Evolutionary conservation across 2,888 invertebrate genomes (phyloP).

Genomic region (Phengaris alcon): DNA sequence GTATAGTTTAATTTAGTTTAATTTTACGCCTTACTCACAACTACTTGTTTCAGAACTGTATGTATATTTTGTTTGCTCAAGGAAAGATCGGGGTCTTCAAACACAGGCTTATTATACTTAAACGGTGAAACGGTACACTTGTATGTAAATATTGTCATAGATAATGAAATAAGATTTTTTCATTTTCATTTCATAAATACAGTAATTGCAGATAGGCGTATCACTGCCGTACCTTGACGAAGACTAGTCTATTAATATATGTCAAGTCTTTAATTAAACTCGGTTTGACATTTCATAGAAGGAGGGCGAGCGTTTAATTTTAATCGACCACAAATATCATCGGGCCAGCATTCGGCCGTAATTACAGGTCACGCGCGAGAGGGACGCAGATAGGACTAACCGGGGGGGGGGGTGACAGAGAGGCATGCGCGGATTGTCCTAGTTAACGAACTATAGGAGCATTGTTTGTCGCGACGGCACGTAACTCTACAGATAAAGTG

Average conservation of each 20-base stretch:
- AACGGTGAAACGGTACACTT: too few relatives aligned
- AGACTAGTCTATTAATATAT: conserved; percentile 66
- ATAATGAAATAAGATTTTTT: too few relatives aligned
- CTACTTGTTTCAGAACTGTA: too few relatives aligned
- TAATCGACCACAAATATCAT: conserved; percentile 78
- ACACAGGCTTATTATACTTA: too few relatives aligned
- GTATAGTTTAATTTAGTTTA: too few relatives aligned
- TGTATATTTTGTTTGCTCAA: too few relatives aligned
- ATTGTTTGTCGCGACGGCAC: conserved; percentile 63
- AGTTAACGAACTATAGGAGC: conserved; percentile 65
- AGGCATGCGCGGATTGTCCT: conserved; percentile 67
- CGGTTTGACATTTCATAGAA: conserved; percentile 78
- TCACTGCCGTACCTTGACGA: conserved; percentile 34
- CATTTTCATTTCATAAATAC: too few relatives aligned
- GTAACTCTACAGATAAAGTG: conserved; percentile 33
- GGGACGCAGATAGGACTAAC: conserved; percentile 48
- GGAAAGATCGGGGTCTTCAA: too few relatives aligned
- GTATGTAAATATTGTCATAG: too few relatives aligned
- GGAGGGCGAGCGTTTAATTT: conserved; percentile 75
- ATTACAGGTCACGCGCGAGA: conserved; percentile 60
- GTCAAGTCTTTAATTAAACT: conserved; percentile 69
- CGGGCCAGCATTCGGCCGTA: conserved; percentile 63
- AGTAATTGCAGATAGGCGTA: not conserved
- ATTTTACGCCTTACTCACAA: too few relatives aligned
- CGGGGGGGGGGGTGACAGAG: conserved; percentile 58